These are phyloP conservation scores for Asteroscopus sphinx DNA, from an alignment of 2,888 invertebrate species.

Conservation along the genomic window DNA sequence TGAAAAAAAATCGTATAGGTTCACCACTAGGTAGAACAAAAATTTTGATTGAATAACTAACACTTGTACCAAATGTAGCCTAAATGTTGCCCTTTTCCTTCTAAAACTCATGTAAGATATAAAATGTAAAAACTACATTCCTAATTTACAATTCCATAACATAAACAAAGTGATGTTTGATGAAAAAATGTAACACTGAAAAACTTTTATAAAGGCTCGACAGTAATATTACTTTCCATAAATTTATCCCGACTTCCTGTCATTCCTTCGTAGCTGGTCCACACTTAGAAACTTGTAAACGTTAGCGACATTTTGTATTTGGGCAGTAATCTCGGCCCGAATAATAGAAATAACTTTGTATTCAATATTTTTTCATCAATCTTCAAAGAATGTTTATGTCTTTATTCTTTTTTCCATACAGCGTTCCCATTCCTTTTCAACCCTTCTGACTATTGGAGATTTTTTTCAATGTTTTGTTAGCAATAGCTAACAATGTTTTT, in stretches of 20 bases:
- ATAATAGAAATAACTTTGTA: constrained; percentile 25
- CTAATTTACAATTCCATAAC: too few relatives aligned
- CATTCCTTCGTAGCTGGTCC: constrained; percentile 47
- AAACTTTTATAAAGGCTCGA: constrained; percentile 31
- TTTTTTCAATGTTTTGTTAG: constrained; percentile 16
- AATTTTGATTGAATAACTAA: too few relatives aligned
- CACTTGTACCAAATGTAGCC: too few relatives aligned
- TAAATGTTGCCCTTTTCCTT: too few relatives aligned
- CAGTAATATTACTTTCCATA: constrained; percentile 67
- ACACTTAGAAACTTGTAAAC: constrained; percentile 50
- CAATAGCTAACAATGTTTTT: constrained; percentile 21
- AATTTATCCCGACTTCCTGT: constrained; percentile 65
- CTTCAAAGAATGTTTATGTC: constrained; percentile 4
- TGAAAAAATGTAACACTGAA: too few relatives aligned
- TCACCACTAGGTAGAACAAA: too few relatives aligned
- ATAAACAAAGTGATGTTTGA: not conserved
- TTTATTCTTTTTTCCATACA: constrained; percentile 26
- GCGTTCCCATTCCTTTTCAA: constrained; percentile 15
- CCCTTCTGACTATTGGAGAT: constrained; percentile 1
- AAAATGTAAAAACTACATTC: too few relatives aligned
- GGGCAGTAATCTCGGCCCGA: constrained; percentile 16
- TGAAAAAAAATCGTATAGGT: too few relatives aligned
- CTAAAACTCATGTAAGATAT: too few relatives aligned
- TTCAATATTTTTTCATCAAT: constrained; percentile 37
- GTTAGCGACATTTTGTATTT: constrained; percentile 50